phyloP scores from a whole-genome alignment of 92 coral and sea anemone genomes.

The Micromussa lordhowensis region DNA sequence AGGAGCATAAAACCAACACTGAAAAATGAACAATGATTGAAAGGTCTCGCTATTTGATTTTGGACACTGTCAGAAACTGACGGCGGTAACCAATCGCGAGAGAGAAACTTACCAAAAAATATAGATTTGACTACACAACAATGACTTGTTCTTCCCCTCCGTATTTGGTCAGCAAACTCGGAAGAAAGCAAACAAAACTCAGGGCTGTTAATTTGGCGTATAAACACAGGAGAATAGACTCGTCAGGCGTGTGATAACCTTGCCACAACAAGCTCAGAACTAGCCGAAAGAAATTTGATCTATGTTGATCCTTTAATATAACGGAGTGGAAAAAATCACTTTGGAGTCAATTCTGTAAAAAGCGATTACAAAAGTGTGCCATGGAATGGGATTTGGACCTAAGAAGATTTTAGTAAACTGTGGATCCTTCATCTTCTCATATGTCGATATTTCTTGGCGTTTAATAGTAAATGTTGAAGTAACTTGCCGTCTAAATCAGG shows the following conservation, averaged over 20 bases:
- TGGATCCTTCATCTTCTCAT: background rate
- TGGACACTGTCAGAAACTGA: background rate
- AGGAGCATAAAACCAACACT: conserved; percentile 19
- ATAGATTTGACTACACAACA: background rate
- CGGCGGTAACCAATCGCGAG: background rate
- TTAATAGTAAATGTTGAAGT: background rate
- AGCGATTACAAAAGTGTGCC: conserved; percentile 10
- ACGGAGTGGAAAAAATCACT: conserved; percentile 12
- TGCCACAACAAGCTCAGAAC: background rate
- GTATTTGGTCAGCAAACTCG: background rate
- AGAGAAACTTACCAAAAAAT: background rate
- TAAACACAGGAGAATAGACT: background rate
- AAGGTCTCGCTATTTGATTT: conserved; percentile 8
- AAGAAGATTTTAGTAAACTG: no score
- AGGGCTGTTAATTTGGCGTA: background rate
- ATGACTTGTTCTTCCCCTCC: background rate
- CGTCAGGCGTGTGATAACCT: background rate
- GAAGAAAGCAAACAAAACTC: background rate
- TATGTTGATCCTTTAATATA: background rate
- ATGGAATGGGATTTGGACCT: background rate
- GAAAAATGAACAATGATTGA: conserved; percentile 8
- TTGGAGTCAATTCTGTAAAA: background rate
- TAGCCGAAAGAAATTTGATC: conserved; percentile 4
- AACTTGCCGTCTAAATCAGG: background rate
- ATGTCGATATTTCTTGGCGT: background rate